phyloP scores from a whole-genome alignment of 2,888 invertebrate genomes.

The Euclidia mi region DNA sequence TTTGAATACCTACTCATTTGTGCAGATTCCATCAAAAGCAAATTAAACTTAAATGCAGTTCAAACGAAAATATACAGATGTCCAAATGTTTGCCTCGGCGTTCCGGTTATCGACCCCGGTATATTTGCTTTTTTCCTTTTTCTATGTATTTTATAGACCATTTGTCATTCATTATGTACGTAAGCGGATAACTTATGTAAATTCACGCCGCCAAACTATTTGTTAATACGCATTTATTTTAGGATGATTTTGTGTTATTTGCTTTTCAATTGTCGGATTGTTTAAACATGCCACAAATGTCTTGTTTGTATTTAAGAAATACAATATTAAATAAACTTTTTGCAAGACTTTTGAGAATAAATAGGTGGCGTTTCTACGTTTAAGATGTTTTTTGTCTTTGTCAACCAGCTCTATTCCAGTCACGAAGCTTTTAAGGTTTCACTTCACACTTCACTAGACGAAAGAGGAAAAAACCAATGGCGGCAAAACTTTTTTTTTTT shows the following conservation, averaged over 20 bases:
- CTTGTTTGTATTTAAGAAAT: background rate
- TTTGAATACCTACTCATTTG: conserved; percentile 5
- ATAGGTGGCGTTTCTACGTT: too few relatives aligned
- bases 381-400: too few relatives aligned
- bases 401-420: conserved; percentile 20
- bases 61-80: conserved; percentile 26
- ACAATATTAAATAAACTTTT: too few relatives aligned
- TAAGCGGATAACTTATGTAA: conserved; percentile 52
- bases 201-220: conserved; percentile 29
- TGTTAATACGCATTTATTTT: conserved; percentile 18
- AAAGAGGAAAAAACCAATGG: background rate
- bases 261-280: background rate
- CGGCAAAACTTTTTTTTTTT: too few relatives aligned
- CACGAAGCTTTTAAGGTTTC: conserved; percentile 30
- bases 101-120: conserved; percentile 35
- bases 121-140: conserved; percentile 27
- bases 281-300: background rate
- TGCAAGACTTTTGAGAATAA: too few relatives aligned
- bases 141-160: conserved; percentile 45
- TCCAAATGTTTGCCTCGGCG: conserved; percentile 34
- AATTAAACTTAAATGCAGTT: conserved; percentile 26
- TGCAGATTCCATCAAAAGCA: conserved; percentile 22
- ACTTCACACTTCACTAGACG: background rate
- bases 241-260: conserved; percentile 21
- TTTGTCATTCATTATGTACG: conserved; percentile 49